Percentiles rank a stretch among this genome's conserved stretches.
Evolutionary conservation across 2,888 invertebrate genomes (phyloP).

Genomic region (Argyresthia goedartella): DNA sequence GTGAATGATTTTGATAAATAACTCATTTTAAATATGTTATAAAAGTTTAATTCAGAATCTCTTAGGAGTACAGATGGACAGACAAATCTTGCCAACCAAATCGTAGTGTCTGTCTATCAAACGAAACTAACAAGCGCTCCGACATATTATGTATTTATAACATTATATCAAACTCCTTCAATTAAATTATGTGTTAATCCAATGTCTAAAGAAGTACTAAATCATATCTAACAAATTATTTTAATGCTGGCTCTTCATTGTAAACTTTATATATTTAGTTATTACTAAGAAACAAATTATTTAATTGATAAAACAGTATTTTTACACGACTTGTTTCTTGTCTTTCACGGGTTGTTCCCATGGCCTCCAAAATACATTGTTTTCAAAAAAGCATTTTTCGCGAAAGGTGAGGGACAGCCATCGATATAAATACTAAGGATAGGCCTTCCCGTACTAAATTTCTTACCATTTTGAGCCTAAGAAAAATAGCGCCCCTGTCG

Average conservation of each 20-base stretch:
- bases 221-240: conserved; percentile 5
- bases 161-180: too few species aligned
- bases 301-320: conserved; percentile 57
- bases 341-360: too few species aligned
- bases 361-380: too few species aligned
- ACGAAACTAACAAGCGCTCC: not conserved
- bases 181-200: not conserved
- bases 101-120: not conserved
- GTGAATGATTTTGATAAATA: not conserved
- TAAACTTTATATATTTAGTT: conserved; percentile 28
- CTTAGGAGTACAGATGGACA: too few species aligned
- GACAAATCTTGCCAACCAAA: conserved; percentile 8
- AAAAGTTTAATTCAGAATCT: too few species aligned
- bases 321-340: conserved; percentile 30
- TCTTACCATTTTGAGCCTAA: too few species aligned
- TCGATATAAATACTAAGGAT: too few species aligned
- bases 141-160: too few species aligned
- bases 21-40: not conserved
- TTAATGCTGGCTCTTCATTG: conserved; percentile 4
- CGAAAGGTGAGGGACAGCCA: too few species aligned
- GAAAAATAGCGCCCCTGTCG: too few species aligned
- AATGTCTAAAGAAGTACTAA: not conserved
- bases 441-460: too few species aligned
- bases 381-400: too few species aligned
- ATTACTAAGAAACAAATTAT: conserved; percentile 44